A percentile compares a stretch with the other conserved stretches of the same genome.
phyloP scores from a whole-genome alignment of 2,797 vertebrate genomes.

The Lepilemur septentrionalis region DNA sequence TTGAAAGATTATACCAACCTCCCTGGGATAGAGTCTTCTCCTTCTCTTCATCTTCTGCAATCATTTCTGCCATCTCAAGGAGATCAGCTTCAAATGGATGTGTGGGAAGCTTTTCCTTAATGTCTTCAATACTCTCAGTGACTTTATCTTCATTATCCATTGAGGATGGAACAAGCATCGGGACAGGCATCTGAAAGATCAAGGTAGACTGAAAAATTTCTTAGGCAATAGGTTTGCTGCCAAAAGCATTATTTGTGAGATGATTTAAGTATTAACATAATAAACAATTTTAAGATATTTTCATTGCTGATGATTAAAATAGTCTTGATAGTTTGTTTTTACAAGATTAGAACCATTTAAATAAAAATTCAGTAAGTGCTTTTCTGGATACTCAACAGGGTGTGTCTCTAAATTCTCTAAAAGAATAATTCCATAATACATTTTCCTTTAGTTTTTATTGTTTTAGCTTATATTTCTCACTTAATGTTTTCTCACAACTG shows the following conservation, averaged over 20 bases:
- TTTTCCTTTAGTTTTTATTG: not conserved
- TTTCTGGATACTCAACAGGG: conserved; percentile 16
- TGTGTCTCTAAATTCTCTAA: not conserved
- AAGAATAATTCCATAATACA: conserved; percentile 23
- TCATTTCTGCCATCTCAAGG: conserved; percentile 98
- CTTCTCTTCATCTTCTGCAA: conserved; percentile 93
- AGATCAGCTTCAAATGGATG: conserved; percentile 96
- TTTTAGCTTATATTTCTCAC: not conserved
- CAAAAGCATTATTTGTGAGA: conserved; percentile 29
- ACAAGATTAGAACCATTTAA: not conserved
- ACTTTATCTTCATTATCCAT: conserved; percentile 90
- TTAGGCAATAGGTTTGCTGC: not conserved
- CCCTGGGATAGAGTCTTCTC: conserved; percentile 87
- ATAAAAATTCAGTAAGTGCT: conserved; percentile 22
- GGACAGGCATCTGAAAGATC: conserved; percentile 92
- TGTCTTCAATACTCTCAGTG: conserved; percentile 92
- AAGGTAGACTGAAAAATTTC: conserved; percentile 4
- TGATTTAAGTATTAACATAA: conserved; percentile 41
- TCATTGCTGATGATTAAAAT: conserved; percentile 4
- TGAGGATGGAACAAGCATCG: conserved; percentile 93
- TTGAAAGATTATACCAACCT: conserved; percentile 82
- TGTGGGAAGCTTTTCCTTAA: conserved; percentile 93
- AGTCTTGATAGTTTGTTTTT: not conserved
- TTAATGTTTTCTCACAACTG: conserved; percentile 30
- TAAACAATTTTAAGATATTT: not conserved